These are phyloP conservation scores for Thinocorus orbignyianus DNA, from an alignment of 2,113 vertebrate genomes.

Conservation along the genomic window DNA sequence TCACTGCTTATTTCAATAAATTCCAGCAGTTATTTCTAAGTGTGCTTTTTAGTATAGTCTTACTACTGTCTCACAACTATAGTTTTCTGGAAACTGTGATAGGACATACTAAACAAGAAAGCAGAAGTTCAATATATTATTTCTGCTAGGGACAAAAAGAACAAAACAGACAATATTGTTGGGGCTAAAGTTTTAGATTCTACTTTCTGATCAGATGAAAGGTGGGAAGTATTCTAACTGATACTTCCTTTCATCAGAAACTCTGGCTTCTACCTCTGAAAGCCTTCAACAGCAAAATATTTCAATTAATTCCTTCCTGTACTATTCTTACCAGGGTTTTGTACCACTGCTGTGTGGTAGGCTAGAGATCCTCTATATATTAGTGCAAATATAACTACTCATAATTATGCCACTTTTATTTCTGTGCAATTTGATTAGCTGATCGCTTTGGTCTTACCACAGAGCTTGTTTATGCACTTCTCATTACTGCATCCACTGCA, in stretches of 20 bases:
- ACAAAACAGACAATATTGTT: not conserved
- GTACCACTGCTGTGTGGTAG: not conserved
- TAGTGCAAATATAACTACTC: not conserved
- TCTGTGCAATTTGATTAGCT: not conserved
- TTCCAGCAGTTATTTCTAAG: not conserved
- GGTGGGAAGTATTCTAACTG: not conserved
- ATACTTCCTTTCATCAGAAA: not conserved
- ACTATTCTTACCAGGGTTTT: not conserved
- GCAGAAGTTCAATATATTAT: not conserved
- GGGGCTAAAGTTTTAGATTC: not conserved
- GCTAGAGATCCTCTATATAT: not conserved
- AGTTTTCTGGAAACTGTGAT: not conserved
- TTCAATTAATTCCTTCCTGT: not conserved
- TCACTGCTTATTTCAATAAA: not conserved
- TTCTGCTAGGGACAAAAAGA: not conserved
- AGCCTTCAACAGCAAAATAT: not conserved
- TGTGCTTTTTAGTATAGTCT: not conserved
- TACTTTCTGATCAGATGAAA: not conserved
- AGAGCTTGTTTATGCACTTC: constrained; percentile 65
- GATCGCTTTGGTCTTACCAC: constrained; percentile 62
- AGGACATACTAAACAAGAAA: not conserved
- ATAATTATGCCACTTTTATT: not conserved
- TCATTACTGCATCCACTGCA: constrained; percentile 67
- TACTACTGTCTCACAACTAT: not conserved
- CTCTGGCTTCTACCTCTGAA: not conserved